Conservation (phyloP, 1,140 invertebrate species). For the Drosophila ogumai region DNA sequence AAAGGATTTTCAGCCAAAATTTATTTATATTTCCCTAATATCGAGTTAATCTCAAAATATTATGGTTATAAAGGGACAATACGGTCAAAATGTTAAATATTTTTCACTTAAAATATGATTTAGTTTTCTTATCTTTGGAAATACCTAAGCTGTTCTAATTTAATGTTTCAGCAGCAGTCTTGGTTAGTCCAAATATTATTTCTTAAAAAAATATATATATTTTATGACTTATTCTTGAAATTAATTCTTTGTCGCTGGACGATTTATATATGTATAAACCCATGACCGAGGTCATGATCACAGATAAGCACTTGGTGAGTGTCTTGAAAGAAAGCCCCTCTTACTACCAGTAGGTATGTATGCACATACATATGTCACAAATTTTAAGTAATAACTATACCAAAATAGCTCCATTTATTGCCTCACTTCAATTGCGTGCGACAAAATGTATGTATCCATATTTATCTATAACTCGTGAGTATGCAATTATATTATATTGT, state of each 20-base stretch:
- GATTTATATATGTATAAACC: background rate
- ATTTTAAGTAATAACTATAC: slow-evolving; percentile 3
- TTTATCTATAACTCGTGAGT: background rate
- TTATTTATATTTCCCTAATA: background rate
- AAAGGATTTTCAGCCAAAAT: background rate
- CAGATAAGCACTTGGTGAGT: slow-evolving; percentile 1
- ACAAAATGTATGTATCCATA: slow-evolving; percentile 21
- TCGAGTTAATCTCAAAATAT: background rate
- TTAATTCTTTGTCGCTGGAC: background rate
- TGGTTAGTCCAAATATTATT: background rate
- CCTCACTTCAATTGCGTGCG: slow-evolving; percentile 41
- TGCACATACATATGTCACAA: background rate
- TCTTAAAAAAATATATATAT: too few relatives aligned
- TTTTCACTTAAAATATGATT: background rate
- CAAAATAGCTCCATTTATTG: slow-evolving; percentile 19
- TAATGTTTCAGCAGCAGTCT: background rate
- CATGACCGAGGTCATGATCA: background rate
- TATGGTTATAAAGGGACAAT: background rate
- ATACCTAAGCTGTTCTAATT: too few relatives aligned
- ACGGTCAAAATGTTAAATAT: background rate
- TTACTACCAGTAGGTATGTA: background rate
- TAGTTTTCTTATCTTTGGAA: background rate
- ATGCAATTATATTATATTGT: slow-evolving; percentile 1
- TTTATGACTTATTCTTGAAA: background rate
- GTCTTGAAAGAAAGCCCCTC: background rate